A percentile compares a stretch with the other conserved stretches of the same genome.
Evolutionary conservation across 2,797 vertebrate species (phyloP).

Genomic region (Sparus aurata): DNA sequence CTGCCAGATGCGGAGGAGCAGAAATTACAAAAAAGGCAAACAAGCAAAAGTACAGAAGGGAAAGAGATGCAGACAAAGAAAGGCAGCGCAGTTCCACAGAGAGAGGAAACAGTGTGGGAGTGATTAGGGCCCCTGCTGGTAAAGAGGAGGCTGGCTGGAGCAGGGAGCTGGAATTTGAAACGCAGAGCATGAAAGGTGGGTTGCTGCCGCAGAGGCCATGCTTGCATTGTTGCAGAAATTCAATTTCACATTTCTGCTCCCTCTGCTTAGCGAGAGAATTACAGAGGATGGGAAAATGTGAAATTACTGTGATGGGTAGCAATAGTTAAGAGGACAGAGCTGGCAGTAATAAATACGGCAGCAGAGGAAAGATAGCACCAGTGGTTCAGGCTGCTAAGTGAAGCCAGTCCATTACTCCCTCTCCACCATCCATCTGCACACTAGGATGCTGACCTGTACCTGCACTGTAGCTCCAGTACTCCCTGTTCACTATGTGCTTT

Average conservation of each 20-base stretch:
- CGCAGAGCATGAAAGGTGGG: conserved; percentile 45
- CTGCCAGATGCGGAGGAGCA: conserved; percentile 52
- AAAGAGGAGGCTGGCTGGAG: conserved; percentile 40
- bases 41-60: conserved; percentile 18
- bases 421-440: conserved; percentile 20
- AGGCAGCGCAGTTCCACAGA: conserved; percentile 8
- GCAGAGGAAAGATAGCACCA: conserved; percentile 33
- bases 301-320: conserved; percentile 48
- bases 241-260: conserved; percentile 60
- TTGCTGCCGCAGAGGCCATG: conserved; percentile 52
- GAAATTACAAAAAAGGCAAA: conserved; percentile 48
- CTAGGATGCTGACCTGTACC: conserved; percentile 38
- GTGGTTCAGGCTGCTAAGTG: conserved; percentile 35
- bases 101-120: conserved; percentile 37
- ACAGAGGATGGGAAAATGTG: conserved; percentile 36
- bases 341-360: conserved; percentile 46
- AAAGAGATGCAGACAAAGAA: conserved; percentile 24
- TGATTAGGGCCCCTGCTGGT: conserved; percentile 51
- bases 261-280: conserved; percentile 38
- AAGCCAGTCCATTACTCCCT: conserved; percentile 56
- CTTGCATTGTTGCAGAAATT: conserved; percentile 64
- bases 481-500: conserved; percentile 31
- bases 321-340: conserved; percentile 33
- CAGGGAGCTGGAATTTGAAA: conserved; percentile 59
- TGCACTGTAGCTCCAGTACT: conserved; percentile 37